Base-by-base conservation (phyloP, 1,140 invertebrate species). In the Lasaia peninsularis region DNA sequence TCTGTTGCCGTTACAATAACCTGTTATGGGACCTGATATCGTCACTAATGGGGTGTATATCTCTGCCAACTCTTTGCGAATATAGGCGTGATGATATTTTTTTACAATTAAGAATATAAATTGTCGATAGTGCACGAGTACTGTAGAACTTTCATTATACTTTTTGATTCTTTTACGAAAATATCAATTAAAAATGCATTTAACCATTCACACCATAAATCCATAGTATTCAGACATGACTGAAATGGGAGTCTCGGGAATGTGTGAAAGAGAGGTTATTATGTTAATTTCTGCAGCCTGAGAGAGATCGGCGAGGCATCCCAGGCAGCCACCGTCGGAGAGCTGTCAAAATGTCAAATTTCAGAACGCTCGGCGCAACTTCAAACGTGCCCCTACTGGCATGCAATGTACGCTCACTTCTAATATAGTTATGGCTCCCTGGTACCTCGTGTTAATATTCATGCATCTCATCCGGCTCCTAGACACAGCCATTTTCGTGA, bases 321-420 rank as follows among this genome's bases (percentile, higher is more conserved):
- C 37, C 37, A 76, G 74, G 80, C 88, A 80, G 70, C 70, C 74
- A 75, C 73, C 85, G 83, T 80, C 82, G 84, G 84, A 75, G 80
- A 81, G 76, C 88, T 90, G 88, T 90, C 88, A 90, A 89, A 89
- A 90, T 83, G 88, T 90, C 88, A 90, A 90, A 90, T 90, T 90
- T 89, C 83, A 84, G 84, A 81, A 81, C 77, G 78, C 67, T 60
- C 69, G 76, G 79, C 82, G 78, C 80, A 78, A 85, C 76, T 86
- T 86, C 76, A 85, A 86, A 85, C 85, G 85, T 83, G 82, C 80
- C 80, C 76, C 78, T 76, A 78, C 73, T 68, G 78, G 80, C 73
- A 70, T 86, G 83, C 80, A 78, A 60, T 61, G 56, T 69, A 65
- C 66, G 69, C 76, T 73, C 65, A 69, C 72, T 71, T 83, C 78